Evolutionary conservation across 2,888 invertebrate genomes (phyloP).

Genomic region (Agrotis exclamationis): DNA sequence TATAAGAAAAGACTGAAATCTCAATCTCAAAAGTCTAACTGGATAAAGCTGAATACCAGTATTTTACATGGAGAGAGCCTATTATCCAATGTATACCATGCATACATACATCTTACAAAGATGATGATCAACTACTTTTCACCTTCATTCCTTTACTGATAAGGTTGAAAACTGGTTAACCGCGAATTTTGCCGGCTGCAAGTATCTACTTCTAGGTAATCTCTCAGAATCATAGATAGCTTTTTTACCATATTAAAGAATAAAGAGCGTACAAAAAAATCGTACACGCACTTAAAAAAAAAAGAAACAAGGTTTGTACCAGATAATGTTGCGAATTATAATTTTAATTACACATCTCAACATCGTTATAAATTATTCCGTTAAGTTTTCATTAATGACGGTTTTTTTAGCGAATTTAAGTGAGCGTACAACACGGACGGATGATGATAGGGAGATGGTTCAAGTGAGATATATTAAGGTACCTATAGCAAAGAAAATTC

Average conservation of each 20-base stretch:
- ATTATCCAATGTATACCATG: too few relatives aligned
- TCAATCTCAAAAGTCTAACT: too few relatives aligned
- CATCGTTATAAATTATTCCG: constrained; percentile 34
- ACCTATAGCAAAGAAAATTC: too few relatives aligned
- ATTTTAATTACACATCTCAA: constrained; percentile 49
- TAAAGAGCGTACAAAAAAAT: background rate
- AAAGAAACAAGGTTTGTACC: background rate
- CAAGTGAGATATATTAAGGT: constrained; percentile 50
- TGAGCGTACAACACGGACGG: constrained; percentile 49
- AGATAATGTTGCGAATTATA: constrained; percentile 21
- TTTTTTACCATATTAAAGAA: background rate
- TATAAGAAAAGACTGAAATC: too few relatives aligned
- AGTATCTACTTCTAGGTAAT: background rate
- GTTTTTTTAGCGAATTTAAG: constrained; percentile 45
- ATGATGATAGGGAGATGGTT: constrained; percentile 29
- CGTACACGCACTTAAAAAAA: constrained; percentile 7
- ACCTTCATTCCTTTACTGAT: too few relatives aligned
- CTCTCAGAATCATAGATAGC: background rate
- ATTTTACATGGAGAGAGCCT: too few relatives aligned
- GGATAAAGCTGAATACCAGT: too few relatives aligned
- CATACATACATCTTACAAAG: too few relatives aligned
- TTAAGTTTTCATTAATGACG: constrained; percentile 45
- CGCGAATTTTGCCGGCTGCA: too few relatives aligned
- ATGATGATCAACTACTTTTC: too few relatives aligned
- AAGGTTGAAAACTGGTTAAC: too few relatives aligned